Evolutionary conservation across 2,888 invertebrate species (phyloP), one percentile per base, ranked within the genome.

Genomic region (Oligia strigilis): DNA sequence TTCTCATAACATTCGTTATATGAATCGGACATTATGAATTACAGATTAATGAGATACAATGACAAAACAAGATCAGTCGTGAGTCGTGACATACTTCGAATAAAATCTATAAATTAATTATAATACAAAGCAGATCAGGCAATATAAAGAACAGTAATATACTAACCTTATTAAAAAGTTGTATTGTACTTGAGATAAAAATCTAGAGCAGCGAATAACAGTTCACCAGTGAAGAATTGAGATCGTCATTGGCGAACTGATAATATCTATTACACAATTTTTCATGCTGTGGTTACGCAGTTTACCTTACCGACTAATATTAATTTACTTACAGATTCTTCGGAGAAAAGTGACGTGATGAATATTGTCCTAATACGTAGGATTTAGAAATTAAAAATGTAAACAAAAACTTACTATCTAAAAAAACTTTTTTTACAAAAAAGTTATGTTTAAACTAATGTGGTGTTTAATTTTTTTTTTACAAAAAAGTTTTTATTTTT

Each of bases 21-120:
- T 66, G 70, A 86, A 76, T 86, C 65, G 23, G 36, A 46, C 49
- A 70, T 73, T 70, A 83, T 84, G 60, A 75, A 87, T 85, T 80
- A 87, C 43, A 67, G 46, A 87, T 85, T 65, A 75, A 80, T 84
- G 64, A 84, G 40, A 76, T 80, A 74, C 73, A 87, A 76, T 74
- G 55, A 84, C 67, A 75, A 64, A 84, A 87, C 55, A 74, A 74
- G 71, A 84, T 55, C 70, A 78, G 36, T 65, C 73, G 67, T 64
- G 52, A 72, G 66, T 73, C 74, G 77, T 85, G 85, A 87, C 80
- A 87, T 78, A 80, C 62, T 80, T 84, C 60, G 62, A 74, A 80
- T 83, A 58, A 43, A 85, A 72, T 64, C 4, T 67, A 80, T 72
- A 58, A 64, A 72, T 80, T n/a, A 72, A 72, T 84, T 58, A 72